Percentiles rank a stretch among this genome's conserved stretches.
Evolutionary conservation across 2,113 vertebrate genomes (phyloP).

Genomic region (Circaetus cinerascens): DNA sequence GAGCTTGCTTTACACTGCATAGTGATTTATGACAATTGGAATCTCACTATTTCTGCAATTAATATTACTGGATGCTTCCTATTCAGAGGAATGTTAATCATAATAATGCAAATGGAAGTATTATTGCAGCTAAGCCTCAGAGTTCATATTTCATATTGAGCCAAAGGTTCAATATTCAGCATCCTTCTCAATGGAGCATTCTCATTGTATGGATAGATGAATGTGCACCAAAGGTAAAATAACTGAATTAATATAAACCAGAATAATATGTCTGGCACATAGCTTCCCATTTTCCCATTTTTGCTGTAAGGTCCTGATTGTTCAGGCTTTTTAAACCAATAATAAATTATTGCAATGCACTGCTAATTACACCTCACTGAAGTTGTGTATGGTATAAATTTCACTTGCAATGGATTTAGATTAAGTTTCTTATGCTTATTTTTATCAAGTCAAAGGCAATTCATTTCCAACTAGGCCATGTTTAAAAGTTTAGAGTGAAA

Average conservation of each 20-base stretch:
- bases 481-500: conserved; percentile 38
- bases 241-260: conserved; percentile 14
- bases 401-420: conserved; percentile 25
- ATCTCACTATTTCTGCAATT: conserved; percentile 53
- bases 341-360: conserved; percentile 68
- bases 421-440: conserved; percentile 65
- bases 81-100: conserved; percentile 35
- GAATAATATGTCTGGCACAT: conserved; percentile 21
- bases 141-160: conserved; percentile 36
- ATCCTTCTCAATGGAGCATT: conserved; percentile 24
- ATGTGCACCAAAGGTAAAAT: conserved; percentile 28
- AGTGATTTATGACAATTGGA: conserved; percentile 36
- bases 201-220: background rate
- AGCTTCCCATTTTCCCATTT: conserved; percentile 41
- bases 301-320: conserved; percentile 35
- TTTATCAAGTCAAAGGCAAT: conserved; percentile 45
- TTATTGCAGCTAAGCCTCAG: conserved; percentile 29
- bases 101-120: conserved; percentile 52
- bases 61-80: conserved; percentile 47
- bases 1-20: background rate
- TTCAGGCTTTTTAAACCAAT: conserved; percentile 67
- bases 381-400: conserved; percentile 60
- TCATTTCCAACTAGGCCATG: conserved; percentile 7
- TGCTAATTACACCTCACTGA: conserved; percentile 70
- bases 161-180: conserved; percentile 27